phyloP scores from a whole-genome alignment of 1,140 invertebrate species.

The Nylanderia fulva region DNA sequence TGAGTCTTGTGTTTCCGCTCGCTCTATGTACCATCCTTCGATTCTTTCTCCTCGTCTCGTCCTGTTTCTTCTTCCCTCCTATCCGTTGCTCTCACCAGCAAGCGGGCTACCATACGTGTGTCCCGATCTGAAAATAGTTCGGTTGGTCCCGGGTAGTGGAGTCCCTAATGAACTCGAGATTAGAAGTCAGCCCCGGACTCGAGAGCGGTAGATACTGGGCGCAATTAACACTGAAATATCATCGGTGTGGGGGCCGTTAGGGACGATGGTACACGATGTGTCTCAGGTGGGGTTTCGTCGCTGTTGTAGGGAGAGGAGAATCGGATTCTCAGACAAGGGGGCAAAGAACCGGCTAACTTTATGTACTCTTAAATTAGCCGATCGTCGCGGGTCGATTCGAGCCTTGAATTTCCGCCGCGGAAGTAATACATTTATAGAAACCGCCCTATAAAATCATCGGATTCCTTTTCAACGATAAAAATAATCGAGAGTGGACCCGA shows the following conservation, averaged over 20 bases:
- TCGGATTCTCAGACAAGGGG: conserved; percentile 70
- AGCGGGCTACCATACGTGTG: conserved; percentile 61
- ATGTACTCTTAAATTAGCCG: conserved; percentile 77
- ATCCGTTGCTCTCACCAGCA: conserved; percentile 21
- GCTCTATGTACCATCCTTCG: conserved; percentile 55
- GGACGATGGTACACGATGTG: conserved; percentile 67
- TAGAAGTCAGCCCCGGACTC: conserved; percentile 77
- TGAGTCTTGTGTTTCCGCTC: conserved; percentile 60
- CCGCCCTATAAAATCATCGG: background rate
- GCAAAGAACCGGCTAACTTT: conserved; percentile 74
- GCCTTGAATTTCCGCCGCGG: conserved; percentile 41
- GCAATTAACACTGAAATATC: conserved; percentile 84
- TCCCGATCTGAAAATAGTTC: conserved; percentile 79
- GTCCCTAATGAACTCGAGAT: conserved; percentile 83
- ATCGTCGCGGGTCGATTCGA: conserved; percentile 60
- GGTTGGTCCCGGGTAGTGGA: conserved; percentile 62
- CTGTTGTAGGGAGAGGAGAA: conserved; percentile 32
- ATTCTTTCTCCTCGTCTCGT: conserved; percentile 27
- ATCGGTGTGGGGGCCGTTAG: conserved; percentile 77
- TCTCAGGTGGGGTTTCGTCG: conserved; percentile 63
- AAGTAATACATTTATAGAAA: conserved; percentile 14
- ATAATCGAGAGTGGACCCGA: background rate
- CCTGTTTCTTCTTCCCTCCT: conserved; percentile 22
- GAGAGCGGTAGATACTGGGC: conserved; percentile 78
- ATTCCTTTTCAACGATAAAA: background rate